Evolutionary conservation across 1,140 invertebrate species (phyloP).

Genomic region (Drosophila kikkawai): DNA sequence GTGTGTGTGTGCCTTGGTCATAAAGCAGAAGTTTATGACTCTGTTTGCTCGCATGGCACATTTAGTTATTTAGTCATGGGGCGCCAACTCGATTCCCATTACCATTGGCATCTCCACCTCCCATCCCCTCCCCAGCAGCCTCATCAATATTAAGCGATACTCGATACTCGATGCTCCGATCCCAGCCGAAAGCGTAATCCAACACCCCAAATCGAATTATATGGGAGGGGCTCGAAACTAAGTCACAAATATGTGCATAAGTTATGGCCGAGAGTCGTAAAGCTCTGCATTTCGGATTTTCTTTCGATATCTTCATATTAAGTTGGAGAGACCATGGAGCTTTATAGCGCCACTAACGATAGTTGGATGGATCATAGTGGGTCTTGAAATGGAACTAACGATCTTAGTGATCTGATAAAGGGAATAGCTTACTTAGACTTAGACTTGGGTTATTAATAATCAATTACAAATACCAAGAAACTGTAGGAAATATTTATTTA

Average conservation of each 20-base stretch:
- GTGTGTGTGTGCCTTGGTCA: slow-evolving; percentile 47
- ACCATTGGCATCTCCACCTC: slow-evolving; percentile 15
- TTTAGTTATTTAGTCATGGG: slow-evolving; percentile 73
- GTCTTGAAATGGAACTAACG: slow-evolving; percentile 12
- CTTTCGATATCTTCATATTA: slow-evolving; percentile 20
- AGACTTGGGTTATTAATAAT: background rate
- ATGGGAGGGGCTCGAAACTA: slow-evolving; percentile 43
- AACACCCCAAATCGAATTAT: slow-evolving; percentile 46
- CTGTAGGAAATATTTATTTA: background rate
- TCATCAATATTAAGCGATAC: slow-evolving; percentile 80
- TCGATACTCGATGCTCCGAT: slow-evolving; percentile 45
- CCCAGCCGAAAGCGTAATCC: slow-evolving; percentile 52
- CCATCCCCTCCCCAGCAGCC: slow-evolving; percentile 16
- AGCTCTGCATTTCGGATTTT: slow-evolving; percentile 53
- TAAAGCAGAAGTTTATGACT: slow-evolving; percentile 81
- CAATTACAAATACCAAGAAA: background rate
- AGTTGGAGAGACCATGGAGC: slow-evolving; percentile 6
- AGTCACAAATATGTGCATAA: slow-evolving; percentile 79
- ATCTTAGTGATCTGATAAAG: slow-evolving; percentile 17
- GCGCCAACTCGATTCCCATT: slow-evolving; percentile 48
- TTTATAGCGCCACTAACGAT: slow-evolving; percentile 27
- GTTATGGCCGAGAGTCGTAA: slow-evolving; percentile 72
- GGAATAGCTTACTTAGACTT: background rate
- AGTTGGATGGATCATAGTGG: slow-evolving; percentile 21
- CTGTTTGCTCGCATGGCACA: slow-evolving; percentile 74